Evolutionary conservation across 2,797 vertebrate species (phyloP).

Genomic region (Leptatherina wallacei): DNA sequence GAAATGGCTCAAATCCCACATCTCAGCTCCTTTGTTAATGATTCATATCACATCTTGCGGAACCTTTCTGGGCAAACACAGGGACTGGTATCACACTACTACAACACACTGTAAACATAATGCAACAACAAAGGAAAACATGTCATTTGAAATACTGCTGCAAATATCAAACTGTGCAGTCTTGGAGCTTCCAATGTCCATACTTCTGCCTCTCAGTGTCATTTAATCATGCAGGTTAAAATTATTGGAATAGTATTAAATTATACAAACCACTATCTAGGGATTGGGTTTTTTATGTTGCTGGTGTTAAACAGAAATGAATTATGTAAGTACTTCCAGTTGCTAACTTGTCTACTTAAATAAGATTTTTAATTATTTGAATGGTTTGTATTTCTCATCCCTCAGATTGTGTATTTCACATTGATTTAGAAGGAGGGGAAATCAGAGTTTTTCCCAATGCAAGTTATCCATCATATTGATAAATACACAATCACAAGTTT

Average conservation of each 20-base stretch:
- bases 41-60: neutral
- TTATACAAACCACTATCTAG: neutral
- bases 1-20: neutral
- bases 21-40: neutral
- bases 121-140: neutral
- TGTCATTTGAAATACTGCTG: neutral
- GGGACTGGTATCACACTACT: neutral
- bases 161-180: neutral
- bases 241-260: neutral
- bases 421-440: slow-evolving; percentile 2
- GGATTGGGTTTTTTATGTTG: too few relatives aligned
- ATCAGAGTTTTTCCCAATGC: slow-evolving; percentile 6
- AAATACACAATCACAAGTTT: slow-evolving; percentile 27
- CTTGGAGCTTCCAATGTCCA: neutral
- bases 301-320: too few relatives aligned
- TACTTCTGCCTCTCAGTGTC: neutral
- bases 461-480: slow-evolving; percentile 36
- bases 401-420: neutral
- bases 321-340: too few relatives aligned
- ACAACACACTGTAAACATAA: neutral
- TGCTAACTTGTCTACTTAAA: neutral
- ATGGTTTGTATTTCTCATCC: neutral
- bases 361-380: neutral
- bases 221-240: neutral
- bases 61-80: neutral